Percentiles rank a stretch among this genome's conserved stretches.
Conservation (phyloP, 2,888 invertebrate genomes). For the Drosophila borealis region DNA sequence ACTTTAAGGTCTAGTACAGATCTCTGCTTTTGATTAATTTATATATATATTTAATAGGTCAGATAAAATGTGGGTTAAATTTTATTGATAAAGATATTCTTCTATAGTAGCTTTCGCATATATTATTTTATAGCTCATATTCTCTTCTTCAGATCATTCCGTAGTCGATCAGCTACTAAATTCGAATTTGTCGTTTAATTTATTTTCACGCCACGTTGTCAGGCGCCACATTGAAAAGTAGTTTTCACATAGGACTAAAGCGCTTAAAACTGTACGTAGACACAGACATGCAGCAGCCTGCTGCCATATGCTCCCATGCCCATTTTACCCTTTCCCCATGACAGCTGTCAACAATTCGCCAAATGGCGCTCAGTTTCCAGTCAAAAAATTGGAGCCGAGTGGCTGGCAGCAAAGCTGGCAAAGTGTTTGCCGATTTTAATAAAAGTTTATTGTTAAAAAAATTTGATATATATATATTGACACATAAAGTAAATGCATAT, state of each 20-base stretch:
- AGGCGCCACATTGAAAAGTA: slow-evolving; percentile 63
- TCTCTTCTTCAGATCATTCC: slow-evolving; percentile 6
- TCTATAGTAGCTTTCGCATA: neutral
- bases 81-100: too few relatives aligned
- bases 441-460: slow-evolving; percentile 43
- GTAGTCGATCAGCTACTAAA: slow-evolving; percentile 16
- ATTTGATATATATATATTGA: neutral
- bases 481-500: slow-evolving; percentile 8
- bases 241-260: slow-evolving; percentile 65
- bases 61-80: too few relatives aligned
- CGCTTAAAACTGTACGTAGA: slow-evolving; percentile 39
- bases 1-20: too few relatives aligned
- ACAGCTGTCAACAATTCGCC: slow-evolving; percentile 76
- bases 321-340: slow-evolving; percentile 11
- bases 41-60: too few relatives aligned
- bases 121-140: neutral
- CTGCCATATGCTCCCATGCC: neutral
- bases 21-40: too few relatives aligned
- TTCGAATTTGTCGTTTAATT: slow-evolving; percentile 47
- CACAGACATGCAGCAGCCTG: neutral
- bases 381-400: slow-evolving; percentile 17
- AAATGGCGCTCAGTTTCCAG: slow-evolving; percentile 55
- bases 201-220: slow-evolving; percentile 66
- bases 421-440: slow-evolving; percentile 69
- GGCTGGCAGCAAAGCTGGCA: slow-evolving; percentile 22